These are phyloP conservation scores for Eciton burchellii DNA, from an alignment of 1,140 invertebrate species.

Conservation along the genomic window DNA sequence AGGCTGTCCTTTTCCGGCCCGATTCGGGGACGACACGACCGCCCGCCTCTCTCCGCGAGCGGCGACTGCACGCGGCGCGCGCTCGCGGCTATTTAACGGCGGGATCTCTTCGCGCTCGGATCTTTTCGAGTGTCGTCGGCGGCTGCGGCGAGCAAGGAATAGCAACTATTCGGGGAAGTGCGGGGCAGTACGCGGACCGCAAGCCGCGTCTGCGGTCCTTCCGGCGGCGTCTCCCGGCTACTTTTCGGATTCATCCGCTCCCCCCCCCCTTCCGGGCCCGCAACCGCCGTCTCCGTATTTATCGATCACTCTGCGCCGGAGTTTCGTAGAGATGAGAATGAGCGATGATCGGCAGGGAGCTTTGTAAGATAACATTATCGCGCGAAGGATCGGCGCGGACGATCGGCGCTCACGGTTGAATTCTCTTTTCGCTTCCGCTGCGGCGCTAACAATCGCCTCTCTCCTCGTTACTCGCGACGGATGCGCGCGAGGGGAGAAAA, in stretches of 20 bases:
- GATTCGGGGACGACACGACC: no score
- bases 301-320: conserved; percentile 69
- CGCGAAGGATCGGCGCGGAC: not conserved
- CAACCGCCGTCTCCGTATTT: conserved; percentile 63
- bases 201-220: conserved; percentile 78
- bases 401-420: no score
- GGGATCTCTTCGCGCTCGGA: conserved; percentile 63
- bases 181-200: conserved; percentile 72
- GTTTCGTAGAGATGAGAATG: conserved; percentile 64
- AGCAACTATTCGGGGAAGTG: conserved; percentile 68
- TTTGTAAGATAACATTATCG: conserved; percentile 22
- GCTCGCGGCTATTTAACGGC: conserved; percentile 66
- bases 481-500: no score
- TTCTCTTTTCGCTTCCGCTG: no score
- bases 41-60: not conserved
- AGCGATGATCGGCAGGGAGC: conserved; percentile 36
- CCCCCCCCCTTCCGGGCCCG: conserved; percentile 13
- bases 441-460: no score
- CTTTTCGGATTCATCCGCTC: conserved; percentile 67
- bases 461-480: no score
- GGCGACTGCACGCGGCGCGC: not conserved
- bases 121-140: conserved; percentile 31
- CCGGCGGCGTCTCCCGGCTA: conserved; percentile 65
- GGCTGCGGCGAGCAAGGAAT: conserved; percentile 42
- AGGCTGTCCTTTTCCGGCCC: no score